Conservation (phyloP, 2,797 vertebrate genomes). For the Odontamblyopus rebecca region DNA sequence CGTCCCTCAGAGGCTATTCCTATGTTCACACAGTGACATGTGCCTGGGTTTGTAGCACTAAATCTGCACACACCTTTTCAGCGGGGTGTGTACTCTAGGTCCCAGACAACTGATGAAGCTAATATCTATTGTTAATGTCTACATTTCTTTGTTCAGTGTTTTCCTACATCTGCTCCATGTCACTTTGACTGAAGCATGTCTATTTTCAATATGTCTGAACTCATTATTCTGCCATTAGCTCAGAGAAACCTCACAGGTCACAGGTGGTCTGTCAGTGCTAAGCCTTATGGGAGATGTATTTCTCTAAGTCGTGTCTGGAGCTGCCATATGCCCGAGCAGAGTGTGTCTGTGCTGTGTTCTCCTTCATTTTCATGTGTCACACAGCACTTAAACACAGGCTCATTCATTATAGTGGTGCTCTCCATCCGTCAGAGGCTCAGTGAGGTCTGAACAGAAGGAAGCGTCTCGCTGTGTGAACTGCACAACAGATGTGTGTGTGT, state of each 20-base stretch:
- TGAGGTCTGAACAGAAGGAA: slow-evolving; percentile 12
- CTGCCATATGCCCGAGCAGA: neutral
- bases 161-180: no score
- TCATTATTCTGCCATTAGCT: neutral
- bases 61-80: no score
- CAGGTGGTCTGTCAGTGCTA: neutral
- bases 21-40: no score
- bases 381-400: slow-evolving; percentile 4
- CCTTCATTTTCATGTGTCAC: slow-evolving; percentile 4
- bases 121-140: no score
- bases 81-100: no score
- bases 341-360: neutral
- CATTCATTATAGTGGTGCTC: neutral
- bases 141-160: no score
- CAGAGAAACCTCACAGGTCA: neutral
- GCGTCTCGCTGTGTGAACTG: neutral
- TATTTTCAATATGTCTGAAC: neutral
- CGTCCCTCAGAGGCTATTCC: no score
- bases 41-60: no score
- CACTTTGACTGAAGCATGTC: neutral
- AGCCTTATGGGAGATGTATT: slow-evolving; percentile 6
- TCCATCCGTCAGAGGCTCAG: slow-evolving; percentile 3
- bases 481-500: slow-evolving; percentile 2
- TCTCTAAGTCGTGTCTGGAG: neutral
- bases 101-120: no score